Evolutionary conservation across 2,113 vertebrate genomes (phyloP).

Genomic region (Vimba vimba): DNA sequence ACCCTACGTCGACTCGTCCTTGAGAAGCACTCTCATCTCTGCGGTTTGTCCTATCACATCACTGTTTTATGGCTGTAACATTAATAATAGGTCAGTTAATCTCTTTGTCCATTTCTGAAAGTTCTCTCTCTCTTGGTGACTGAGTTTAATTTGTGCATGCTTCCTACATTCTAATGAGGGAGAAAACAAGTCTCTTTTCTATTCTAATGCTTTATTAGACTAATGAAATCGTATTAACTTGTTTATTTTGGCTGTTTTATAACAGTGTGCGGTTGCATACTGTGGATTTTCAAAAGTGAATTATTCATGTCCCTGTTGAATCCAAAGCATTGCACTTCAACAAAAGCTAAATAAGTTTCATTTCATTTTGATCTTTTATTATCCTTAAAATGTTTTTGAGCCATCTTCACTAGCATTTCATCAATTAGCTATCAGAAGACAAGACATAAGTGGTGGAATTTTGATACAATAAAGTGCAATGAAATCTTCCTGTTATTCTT

Average conservation of each 20-base stretch:
- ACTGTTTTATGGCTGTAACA: slow-evolving; percentile 33
- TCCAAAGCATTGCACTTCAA: slow-evolving; percentile 45
- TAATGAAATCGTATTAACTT: slow-evolving; percentile 45
- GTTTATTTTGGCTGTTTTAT: slow-evolving; percentile 38
- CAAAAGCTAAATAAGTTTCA: background rate
- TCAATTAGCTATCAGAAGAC: background rate
- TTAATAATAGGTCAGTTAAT: slow-evolving; percentile 36
- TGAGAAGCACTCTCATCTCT: slow-evolving; percentile 34
- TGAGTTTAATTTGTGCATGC: slow-evolving; percentile 13
- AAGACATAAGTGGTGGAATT: background rate
- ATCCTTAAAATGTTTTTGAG: background rate
- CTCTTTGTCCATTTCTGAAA: slow-evolving; percentile 5
- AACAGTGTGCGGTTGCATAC: slow-evolving; percentile 47
- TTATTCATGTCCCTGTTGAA: slow-evolving; percentile 46
- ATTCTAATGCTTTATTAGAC: slow-evolving; percentile 29
- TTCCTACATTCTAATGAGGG: slow-evolving; percentile 24
- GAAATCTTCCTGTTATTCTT: background rate
- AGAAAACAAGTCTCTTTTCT: background rate
- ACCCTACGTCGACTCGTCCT: slow-evolving; percentile 20
- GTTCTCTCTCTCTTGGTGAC: background rate
- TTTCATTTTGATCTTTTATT: background rate
- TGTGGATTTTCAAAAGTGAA: slow-evolving; percentile 46
- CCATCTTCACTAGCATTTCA: background rate
- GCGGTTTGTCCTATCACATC: slow-evolving; percentile 22
- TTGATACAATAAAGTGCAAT: too few relatives aligned